A percentile compares a stretch with the other conserved stretches of the same genome.
Evolutionary conservation across 2,797 vertebrate species (phyloP).

Genomic region (Pagetopsis macropterus): DNA sequence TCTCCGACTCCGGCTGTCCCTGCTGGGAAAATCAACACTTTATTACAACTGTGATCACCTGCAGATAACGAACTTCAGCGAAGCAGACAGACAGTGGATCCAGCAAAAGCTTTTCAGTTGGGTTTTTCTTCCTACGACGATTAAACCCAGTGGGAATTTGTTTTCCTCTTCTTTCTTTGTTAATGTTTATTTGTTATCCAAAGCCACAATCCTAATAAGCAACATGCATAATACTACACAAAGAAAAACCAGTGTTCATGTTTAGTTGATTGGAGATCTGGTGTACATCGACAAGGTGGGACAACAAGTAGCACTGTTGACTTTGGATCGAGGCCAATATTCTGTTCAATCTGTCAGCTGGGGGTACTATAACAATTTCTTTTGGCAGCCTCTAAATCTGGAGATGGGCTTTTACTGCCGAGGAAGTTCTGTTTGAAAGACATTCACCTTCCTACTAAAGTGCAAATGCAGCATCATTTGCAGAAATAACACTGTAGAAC

Average conservation of each 20-base stretch:
- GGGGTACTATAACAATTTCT: conserved; percentile 39
- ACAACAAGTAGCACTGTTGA: conserved; percentile 41
- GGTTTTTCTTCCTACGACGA: not conserved
- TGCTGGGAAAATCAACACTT: conserved; percentile 74
- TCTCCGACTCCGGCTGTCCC: conserved; percentile 93
- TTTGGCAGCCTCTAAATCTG: conserved; percentile 38
- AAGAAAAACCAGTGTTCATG: not conserved
- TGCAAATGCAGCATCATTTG: not conserved
- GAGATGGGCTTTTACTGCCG: not conserved
- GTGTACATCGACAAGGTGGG: conserved; percentile 17
- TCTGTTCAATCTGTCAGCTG: conserved; percentile 35
- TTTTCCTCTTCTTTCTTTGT: not conserved
- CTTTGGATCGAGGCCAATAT: conserved; percentile 51
- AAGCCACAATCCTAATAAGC: not conserved
- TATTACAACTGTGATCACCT: conserved; percentile 2
- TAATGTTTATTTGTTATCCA: not conserved
- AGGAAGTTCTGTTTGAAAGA: conserved; percentile 6
- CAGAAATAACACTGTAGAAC: conserved; percentile 1
- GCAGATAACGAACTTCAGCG: conserved; percentile 9
- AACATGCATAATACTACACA: conserved; percentile 7
- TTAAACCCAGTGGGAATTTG: not conserved
- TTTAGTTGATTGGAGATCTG: conserved; percentile 24
- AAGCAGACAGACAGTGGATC: conserved; percentile 26
- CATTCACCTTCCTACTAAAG: conserved; percentile 17
- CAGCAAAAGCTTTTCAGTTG: conserved; percentile 30